Conservation (phyloP, 1,140 invertebrate species). For the Trichogramma pretiosum region DNA sequence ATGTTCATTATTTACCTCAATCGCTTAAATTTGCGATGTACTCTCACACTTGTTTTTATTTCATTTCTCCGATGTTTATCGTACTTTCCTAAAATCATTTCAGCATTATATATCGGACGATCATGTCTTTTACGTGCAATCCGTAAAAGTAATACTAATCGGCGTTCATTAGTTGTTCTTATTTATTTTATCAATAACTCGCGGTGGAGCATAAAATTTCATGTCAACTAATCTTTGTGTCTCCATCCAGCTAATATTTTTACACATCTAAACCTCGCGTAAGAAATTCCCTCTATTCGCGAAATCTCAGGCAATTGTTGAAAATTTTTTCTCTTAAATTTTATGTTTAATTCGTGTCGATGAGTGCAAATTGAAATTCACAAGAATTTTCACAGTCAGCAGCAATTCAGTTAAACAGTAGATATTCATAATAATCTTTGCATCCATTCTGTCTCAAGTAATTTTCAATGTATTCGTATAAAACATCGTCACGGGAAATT, state of each 20-base stretch:
- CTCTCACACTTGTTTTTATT: conserved; percentile 4
- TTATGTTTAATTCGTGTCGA: conserved; percentile 5
- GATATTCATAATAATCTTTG: conserved; percentile 2
- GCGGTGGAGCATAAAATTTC: too few relatives aligned
- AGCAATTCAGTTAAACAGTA: conserved; percentile 1
- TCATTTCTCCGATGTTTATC: conserved; percentile 25
- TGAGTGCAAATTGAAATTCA: conserved; percentile 10
- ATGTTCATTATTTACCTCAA: conserved; percentile 33
- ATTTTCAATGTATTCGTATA: conserved; percentile 10
- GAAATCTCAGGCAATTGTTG: conserved; percentile 22
- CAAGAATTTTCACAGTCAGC: conserved; percentile 13
- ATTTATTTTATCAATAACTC: too few relatives aligned
- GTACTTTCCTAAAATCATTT: conserved; percentile 23
- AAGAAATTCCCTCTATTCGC: too few relatives aligned
- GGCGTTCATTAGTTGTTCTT: too few relatives aligned
- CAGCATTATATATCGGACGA: conserved; percentile 12
- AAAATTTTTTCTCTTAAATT: conserved; percentile 15
- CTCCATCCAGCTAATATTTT: too few relatives aligned
- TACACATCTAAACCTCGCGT: too few relatives aligned
- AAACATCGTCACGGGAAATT: conserved; percentile 6
- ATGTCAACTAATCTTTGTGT: too few relatives aligned
- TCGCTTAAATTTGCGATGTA: too few relatives aligned
- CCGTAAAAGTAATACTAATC: conserved; percentile 17
- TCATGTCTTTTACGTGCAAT: neutral
- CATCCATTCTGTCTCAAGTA: too few relatives aligned